Base-by-base conservation (phyloP, 2,888 invertebrate genomes). In the Kryphioiulus occultus region DNA sequence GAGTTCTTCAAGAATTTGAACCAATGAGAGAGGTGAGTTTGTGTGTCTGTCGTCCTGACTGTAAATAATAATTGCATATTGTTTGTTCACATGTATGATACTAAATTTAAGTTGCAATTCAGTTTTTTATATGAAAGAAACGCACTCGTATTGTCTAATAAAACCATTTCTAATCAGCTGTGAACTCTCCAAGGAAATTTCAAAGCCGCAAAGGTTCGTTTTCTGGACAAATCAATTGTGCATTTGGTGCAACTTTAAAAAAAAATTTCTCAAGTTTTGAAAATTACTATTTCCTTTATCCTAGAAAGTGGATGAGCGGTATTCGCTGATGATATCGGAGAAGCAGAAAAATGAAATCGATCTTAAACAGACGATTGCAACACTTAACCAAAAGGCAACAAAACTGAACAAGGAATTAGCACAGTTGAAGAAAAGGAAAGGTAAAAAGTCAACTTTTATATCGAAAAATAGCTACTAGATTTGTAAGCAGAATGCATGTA, bases 1-100 rank as follows among this genome's bases (percentile, higher is more conserved):
- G 30, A 85, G 85, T 85, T 85, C 44, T 85, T n/a, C 85, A 85
- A 42, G 85, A 85, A 85, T 4, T 85, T 17, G 85, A 85, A 85
- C 85, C 85, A n/a, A 5, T 85, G 22, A 39, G 85, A 85, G 85
- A 35, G 26, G 39, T 83, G 19, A 83, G n/a, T 59, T n/a, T n/a
- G n/a, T n/a, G n/a, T n/a, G n/a, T n/a, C n/a, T n/a, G n/a, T n/a
- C n/a, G n/a, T n/a, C n/a, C 3, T 10, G 1, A 2, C 30, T 32
- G 9, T 15, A 1, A 15, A 1, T 82, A 22, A 15, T 82, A 82
- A 2, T 22, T 82, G 26, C 26, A 15, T 7, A 68, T 12, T 22
- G 68, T 5, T 9, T 39, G 3, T 47, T 47, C 2, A 82, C n/a
- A 17, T 5, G 22, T n/a, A n/a, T n/a, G n/a, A n/a, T 7, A 22